These are phyloP conservation scores for Athalia circularis DNA, from an alignment of 2,888 invertebrate genomes.

Conservation along the genomic window DNA sequence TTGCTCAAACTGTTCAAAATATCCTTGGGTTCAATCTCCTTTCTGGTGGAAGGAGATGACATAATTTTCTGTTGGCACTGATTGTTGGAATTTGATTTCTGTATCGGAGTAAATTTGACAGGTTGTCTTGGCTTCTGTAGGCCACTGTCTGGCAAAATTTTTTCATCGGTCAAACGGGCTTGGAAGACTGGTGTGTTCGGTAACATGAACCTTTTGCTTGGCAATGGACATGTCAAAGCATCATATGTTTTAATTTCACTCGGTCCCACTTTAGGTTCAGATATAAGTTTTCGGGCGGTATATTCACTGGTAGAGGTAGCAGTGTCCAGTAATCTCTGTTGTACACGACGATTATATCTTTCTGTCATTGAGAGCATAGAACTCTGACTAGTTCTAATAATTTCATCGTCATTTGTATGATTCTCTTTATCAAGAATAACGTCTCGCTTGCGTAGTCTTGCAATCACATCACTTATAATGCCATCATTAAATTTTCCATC, in stretches of 20 bases:
- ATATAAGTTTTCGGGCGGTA: background rate
- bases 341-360: background rate
- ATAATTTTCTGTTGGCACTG: background rate
- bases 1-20: background rate
- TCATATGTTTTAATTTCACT: background rate
- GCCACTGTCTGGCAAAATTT: slow-evolving; percentile 2
- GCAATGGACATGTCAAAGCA: background rate
- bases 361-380: slow-evolving; percentile 36
- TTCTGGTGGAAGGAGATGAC: background rate
- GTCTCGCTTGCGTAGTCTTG: slow-evolving; percentile 19
- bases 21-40: background rate
- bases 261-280: slow-evolving; percentile 10
- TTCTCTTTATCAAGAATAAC: background rate
- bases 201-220: slow-evolving; percentile 8
- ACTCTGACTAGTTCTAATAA: background rate
- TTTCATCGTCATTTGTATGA: background rate
- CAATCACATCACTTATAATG: slow-evolving; percentile 52
- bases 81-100: background rate
- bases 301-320: background rate
- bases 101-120: slow-evolving; percentile 22
- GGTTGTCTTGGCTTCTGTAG: background rate
- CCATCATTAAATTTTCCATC: slow-evolving; percentile 49
- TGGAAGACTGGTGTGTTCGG: background rate
- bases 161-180: background rate
- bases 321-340: background rate